Evolutionary conservation across 2,797 vertebrate genomes (phyloP).

Genomic region (Gallirallus australis): DNA sequence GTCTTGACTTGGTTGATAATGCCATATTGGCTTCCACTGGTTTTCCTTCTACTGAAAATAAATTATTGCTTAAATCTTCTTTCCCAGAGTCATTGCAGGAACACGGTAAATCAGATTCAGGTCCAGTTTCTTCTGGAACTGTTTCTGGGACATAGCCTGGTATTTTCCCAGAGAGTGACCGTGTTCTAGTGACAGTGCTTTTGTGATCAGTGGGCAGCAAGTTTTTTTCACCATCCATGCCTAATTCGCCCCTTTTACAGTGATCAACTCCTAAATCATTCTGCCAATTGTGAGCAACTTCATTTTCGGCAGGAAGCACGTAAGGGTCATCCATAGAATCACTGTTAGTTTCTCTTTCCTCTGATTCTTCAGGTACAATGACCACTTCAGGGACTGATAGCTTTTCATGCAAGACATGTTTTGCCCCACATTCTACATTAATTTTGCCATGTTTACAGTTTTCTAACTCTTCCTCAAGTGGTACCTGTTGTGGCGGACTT

Average conservation of each 20-base stretch:
- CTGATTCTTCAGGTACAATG: constrained; percentile 42
- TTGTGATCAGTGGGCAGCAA: constrained; percentile 79
- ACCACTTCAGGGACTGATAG: constrained; percentile 46
- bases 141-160: constrained; percentile 92
- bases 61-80: constrained; percentile 44
- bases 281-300: background rate
- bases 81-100: constrained; percentile 68
- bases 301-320: constrained; percentile 66
- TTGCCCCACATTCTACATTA: background rate
- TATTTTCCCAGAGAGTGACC: constrained; percentile 88
- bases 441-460: background rate
- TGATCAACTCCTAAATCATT: constrained; percentile 9
- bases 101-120: constrained; percentile 79
- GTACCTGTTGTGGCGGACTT: background rate
- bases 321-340: constrained; percentile 76
- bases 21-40: constrained; percentile 70
- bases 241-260: constrained; percentile 26
- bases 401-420: background rate
- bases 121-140: constrained; percentile 92
- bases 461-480: constrained; percentile 15
- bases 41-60: constrained; percentile 75
- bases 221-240: constrained; percentile 74
- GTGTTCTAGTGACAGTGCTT: constrained; percentile 82
- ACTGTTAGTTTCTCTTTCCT: constrained; percentile 22
- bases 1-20: constrained; percentile 84